Percentiles rank a stretch among this genome's conserved stretches.
phyloP scores from a whole-genome alignment of 2,888 invertebrate genomes.

The Callinectes sapidus region DNA sequence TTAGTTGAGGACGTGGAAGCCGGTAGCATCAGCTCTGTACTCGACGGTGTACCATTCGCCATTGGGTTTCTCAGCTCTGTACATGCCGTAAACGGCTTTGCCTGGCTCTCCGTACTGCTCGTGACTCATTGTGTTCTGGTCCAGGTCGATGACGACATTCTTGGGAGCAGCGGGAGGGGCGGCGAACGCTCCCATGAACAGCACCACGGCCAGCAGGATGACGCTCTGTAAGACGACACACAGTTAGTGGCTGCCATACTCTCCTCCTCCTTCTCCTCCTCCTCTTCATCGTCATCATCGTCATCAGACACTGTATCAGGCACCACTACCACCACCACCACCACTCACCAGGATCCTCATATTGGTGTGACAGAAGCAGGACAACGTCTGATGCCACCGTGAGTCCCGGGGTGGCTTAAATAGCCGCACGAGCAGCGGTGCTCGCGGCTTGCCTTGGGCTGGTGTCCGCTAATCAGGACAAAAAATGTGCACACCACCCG shows the following conservation, averaged over 20 bases:
- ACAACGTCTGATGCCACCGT: neutral
- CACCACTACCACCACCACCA: neutral
- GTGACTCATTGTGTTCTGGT: slow-evolving; percentile 24
- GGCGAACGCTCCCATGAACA: neutral
- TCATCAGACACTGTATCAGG: neutral
- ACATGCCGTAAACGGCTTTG: slow-evolving; percentile 66
- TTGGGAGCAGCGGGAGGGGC: neutral
- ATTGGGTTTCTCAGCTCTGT: slow-evolving; percentile 56
- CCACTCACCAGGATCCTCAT: neutral
- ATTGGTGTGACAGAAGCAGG: neutral
- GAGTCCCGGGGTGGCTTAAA: neutral
- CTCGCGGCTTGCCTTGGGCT: neutral
- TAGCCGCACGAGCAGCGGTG: neutral
- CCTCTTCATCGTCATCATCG: neutral
- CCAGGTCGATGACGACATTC: slow-evolving; percentile 36
- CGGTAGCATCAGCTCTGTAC: slow-evolving; percentile 63
- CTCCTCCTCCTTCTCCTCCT: neutral
- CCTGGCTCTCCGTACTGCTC: slow-evolving; percentile 58
- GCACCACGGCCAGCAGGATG: slow-evolving; percentile 18
- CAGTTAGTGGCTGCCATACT: neutral
- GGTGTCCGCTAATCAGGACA: too few relatives aligned
- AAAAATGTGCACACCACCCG: too few relatives aligned
- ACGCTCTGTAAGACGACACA: neutral
- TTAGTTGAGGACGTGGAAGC: slow-evolving; percentile 55
- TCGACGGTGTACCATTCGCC: slow-evolving; percentile 62